These are phyloP conservation scores for Dolichotis patagonum DNA, from an alignment of 2,113 vertebrate genomes.

Conservation along the genomic window DNA sequence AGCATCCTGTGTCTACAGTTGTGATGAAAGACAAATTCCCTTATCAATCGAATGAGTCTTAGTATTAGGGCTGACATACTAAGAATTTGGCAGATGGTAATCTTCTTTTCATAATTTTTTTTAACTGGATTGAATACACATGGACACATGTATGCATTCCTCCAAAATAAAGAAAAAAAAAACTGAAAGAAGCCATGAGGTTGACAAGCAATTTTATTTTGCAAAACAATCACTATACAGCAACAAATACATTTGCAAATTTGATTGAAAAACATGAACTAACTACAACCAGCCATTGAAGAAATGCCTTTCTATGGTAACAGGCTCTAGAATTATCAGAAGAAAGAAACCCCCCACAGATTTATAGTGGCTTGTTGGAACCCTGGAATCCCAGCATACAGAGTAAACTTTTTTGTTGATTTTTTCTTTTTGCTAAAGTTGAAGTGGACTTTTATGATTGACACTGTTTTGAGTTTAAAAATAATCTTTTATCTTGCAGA, in stretches of 20 bases:
- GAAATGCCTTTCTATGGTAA: conserved; percentile 90
- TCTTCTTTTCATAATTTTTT: conserved; percentile 30
- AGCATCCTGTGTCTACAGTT: not conserved
- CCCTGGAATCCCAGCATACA: conserved; percentile 85
- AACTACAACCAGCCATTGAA: conserved; percentile 92
- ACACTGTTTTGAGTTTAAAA: conserved; percentile 76
- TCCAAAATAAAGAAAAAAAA: not conserved
- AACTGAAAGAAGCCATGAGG: conserved; percentile 70
- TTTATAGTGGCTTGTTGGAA: conserved; percentile 85
- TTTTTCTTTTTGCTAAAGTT: conserved; percentile 92
- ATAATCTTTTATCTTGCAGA: conserved; percentile 77
- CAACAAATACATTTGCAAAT: conserved; percentile 94
- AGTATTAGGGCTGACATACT: not conserved
- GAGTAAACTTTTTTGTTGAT: conserved; percentile 82
- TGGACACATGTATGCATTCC: not conserved
- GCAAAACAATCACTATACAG: conserved; percentile 95
- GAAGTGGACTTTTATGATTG: conserved; percentile 84
- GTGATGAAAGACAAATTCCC: not conserved
- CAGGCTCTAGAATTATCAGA: conserved; percentile 89
- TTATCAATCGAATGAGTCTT: not conserved
- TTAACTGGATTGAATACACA: not conserved
- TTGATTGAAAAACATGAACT: conserved; percentile 93
- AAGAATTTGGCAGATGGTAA: not conserved
- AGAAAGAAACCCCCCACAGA: conserved; percentile 85
- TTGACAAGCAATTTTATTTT: conserved; percentile 94